phyloP scores from a whole-genome alignment of 1,140 invertebrate species.

The Gerris buenoi region DNA sequence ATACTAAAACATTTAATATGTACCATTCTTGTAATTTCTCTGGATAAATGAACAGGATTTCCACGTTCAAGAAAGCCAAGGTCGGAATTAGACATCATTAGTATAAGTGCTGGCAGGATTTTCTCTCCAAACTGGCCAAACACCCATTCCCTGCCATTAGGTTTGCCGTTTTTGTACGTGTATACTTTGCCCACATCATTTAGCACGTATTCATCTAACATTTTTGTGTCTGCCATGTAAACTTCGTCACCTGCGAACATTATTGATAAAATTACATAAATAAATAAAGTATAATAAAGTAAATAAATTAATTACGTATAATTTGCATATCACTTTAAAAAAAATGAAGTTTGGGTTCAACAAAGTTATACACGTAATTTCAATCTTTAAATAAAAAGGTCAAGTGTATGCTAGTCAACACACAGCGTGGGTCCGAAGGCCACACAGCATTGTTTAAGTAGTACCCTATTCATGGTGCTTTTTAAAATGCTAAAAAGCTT shows the following conservation, averaged over 20 bases:
- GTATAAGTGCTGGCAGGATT: constrained; percentile 44
- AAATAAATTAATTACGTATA: no score
- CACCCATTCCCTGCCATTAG: constrained; percentile 54
- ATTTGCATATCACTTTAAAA: no score
- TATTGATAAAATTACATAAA: no score
- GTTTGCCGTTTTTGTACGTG: constrained; percentile 45
- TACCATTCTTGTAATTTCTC: constrained; percentile 56
- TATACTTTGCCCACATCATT: constrained; percentile 61
- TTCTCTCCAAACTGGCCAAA: constrained; percentile 57
- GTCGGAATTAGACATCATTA: constrained; percentile 43
- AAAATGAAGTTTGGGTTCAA: no score
- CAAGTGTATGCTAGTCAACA: no score
- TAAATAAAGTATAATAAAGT: no score
- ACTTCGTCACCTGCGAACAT: constrained; percentile 43
- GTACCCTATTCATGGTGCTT: no score
- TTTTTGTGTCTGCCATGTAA: constrained; percentile 45
- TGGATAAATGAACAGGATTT: constrained; percentile 50
- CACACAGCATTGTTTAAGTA: no score
- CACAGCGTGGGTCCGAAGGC: no score
- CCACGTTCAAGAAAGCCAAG: constrained; percentile 46
- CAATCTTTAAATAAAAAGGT: no score
- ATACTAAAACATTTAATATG: constrained; percentile 19
- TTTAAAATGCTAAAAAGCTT: no score
- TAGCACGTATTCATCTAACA: constrained; percentile 50
- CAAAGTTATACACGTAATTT: no score